A percentile compares a stretch with the other conserved stretches of the same genome.
Evolutionary conservation across 2,113 vertebrate genomes (phyloP).

Genomic region (Carollia perspicillata): DNA sequence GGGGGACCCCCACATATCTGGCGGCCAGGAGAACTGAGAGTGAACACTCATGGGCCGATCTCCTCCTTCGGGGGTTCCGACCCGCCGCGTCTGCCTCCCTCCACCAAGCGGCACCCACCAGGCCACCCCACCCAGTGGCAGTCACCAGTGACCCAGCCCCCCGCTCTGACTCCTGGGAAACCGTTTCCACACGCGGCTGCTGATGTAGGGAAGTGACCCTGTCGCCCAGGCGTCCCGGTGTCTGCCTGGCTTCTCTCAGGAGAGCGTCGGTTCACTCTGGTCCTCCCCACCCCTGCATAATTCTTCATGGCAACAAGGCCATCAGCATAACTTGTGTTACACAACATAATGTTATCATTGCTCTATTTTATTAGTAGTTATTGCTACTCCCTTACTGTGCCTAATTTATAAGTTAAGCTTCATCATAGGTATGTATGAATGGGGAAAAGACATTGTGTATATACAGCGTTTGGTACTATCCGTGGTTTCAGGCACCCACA

Average conservation of each 20-base stretch:
- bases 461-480: too few relatives aligned
- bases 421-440: too few relatives aligned
- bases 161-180: neutral
- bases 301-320: neutral
- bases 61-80: neutral
- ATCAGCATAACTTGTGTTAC: neutral
- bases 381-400: neutral
- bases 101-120: neutral
- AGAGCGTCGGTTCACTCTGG: neutral
- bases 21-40: neutral
- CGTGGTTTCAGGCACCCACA: neutral
- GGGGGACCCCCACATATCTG: neutral
- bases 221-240: neutral
- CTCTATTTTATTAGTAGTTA: neutral
- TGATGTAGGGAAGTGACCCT: neutral
- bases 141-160: neutral
- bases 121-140: neutral
- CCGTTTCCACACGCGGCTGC: neutral
- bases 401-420: neutral
- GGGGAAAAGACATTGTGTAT: too few relatives aligned
- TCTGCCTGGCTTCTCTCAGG: slow-evolving; percentile 16
- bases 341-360: too few relatives aligned
- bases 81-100: neutral
- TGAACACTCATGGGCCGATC: neutral
- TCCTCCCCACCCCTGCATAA: neutral